Percentiles rank a stretch among this genome's conserved stretches.
phyloP scores from a whole-genome alignment of 1,140 invertebrate species.

The Diabrotica virgifera region DNA sequence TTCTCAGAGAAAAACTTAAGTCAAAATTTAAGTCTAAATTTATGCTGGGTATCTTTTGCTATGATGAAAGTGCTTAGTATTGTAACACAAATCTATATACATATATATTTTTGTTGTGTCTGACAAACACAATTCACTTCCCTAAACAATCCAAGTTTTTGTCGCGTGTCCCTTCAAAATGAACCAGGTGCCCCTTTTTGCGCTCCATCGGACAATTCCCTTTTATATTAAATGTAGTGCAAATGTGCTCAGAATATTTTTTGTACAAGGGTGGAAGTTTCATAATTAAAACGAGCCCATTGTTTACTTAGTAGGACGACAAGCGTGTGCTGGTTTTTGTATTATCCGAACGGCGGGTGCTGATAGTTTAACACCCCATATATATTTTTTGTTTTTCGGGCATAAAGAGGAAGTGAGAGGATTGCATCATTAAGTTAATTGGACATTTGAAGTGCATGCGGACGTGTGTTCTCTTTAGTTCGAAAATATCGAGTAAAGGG shows the following conservation, averaged over 20 bases:
- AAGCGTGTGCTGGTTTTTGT: constrained; percentile 7
- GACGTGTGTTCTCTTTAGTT: too few species aligned
- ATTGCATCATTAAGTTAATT: not conserved
- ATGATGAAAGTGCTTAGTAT: too few species aligned
- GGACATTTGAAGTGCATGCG: not conserved
- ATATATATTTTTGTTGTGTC: too few species aligned
- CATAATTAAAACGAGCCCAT: constrained; percentile 11
- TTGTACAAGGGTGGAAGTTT: constrained; percentile 8
- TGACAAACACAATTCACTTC: too few species aligned
- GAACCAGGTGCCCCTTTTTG: constrained; percentile 6
- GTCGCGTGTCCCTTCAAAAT: too few species aligned
- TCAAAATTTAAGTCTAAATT: too few species aligned
- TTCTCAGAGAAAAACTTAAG: too few species aligned
- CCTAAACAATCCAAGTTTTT: too few species aligned
- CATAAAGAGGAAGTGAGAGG: not conserved
- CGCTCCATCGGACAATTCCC: not conserved
- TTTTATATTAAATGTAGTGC: constrained; percentile 9
- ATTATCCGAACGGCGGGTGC: constrained; percentile 8
- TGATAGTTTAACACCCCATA: constrained; percentile 9
- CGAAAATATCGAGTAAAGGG: too few species aligned
- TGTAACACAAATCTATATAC: too few species aligned
- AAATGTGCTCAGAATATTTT: not conserved
- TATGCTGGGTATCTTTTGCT: too few species aligned
- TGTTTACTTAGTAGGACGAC: constrained; percentile 3
- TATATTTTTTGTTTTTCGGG: not conserved